A percentile compares a stretch with the other conserved stretches of the same genome.
These are phyloP conservation scores for Drosophila koepferae DNA, from an alignment of 2,888 invertebrate species.

Conservation along the genomic window DNA sequence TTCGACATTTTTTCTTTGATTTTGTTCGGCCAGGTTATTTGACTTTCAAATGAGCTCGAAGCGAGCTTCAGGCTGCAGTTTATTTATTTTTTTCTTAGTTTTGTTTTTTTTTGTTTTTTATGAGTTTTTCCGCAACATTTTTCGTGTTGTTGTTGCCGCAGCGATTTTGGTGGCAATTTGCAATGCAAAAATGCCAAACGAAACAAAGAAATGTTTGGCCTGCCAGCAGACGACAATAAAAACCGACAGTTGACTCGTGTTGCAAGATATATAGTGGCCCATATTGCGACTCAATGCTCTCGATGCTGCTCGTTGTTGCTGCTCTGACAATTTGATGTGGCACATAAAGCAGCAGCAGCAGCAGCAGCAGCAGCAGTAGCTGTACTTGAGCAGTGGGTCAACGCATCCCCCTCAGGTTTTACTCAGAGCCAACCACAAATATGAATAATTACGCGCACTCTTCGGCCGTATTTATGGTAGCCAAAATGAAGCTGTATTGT, in stretches of 20 bases:
- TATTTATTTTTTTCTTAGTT: slow-evolving; percentile 5
- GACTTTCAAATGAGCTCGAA: slow-evolving; percentile 76
- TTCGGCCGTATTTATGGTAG: slow-evolving; percentile 62
- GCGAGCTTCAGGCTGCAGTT: slow-evolving; percentile 58
- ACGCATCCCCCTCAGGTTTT: slow-evolving; percentile 45
- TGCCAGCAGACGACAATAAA: slow-evolving; percentile 80
- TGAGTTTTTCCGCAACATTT: slow-evolving; percentile 79
- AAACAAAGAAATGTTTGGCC: slow-evolving; percentile 76
- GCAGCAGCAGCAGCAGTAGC: slow-evolving; percentile 25
- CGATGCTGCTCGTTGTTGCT: slow-evolving; percentile 1
- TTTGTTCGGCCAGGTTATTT: slow-evolving; percentile 66
- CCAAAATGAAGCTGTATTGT: slow-evolving; percentile 68
- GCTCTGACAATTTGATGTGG: slow-evolving; percentile 75
- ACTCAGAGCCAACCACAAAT: slow-evolving; percentile 64
- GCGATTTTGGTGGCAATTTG: slow-evolving; percentile 66
- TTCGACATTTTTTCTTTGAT: slow-evolving; percentile 35
- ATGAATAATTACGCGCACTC: slow-evolving; percentile 73
- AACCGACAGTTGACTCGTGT: slow-evolving; percentile 81
- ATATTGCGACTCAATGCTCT: slow-evolving; percentile 46
- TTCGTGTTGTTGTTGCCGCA: slow-evolving; percentile 35
- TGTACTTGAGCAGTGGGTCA: slow-evolving; percentile 56
- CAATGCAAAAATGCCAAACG: slow-evolving; percentile 78
- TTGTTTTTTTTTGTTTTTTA: slow-evolving; percentile 44
- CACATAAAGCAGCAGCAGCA: slow-evolving; percentile 60
- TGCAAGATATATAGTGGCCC: slow-evolving; percentile 78